Evolutionary conservation across 1,140 invertebrate genomes (phyloP).

Genomic region (Drosophila varians): DNA sequence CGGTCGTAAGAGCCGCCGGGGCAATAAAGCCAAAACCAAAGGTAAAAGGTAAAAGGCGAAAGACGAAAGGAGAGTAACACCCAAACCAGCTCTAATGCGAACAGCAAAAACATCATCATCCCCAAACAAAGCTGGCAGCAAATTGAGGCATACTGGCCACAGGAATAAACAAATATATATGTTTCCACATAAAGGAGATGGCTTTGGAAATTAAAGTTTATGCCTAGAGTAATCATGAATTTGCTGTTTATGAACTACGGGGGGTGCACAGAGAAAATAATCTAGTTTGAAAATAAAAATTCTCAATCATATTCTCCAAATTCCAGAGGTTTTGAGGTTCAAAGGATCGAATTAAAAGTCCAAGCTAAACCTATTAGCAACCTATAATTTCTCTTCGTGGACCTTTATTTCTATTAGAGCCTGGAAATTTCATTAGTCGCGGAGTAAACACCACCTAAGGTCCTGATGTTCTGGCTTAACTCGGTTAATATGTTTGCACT

Average conservation of each 20-base stretch:
- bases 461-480: conserved; percentile 39
- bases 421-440: conserved; percentile 35
- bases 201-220: conserved; percentile 33
- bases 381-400: neutral
- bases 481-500: conserved; percentile 43
- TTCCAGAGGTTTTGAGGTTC: too few species aligned
- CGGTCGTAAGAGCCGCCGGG: neutral
- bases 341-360: neutral
- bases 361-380: neutral
- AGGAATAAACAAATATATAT: conserved; percentile 41
- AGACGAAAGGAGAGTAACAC: conserved; percentile 16
- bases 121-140: conserved; percentile 20
- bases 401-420: conserved; percentile 28
- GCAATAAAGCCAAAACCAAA: conserved; percentile 36
- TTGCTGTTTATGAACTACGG: neutral
- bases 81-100: conserved; percentile 10
- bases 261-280: neutral
- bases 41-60: conserved; percentile 39
- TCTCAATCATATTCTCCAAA: too few species aligned
- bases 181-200: neutral
- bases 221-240: conserved; percentile 23
- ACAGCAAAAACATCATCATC: conserved; percentile 27
- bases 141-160: conserved; percentile 54
- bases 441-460: conserved; percentile 22
- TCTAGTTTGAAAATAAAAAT: too few species aligned